A percentile compares a stretch with the other conserved stretches of the same genome.
Conservation (phyloP, 2,888 invertebrate species). For the Lathronympha strigana region DNA sequence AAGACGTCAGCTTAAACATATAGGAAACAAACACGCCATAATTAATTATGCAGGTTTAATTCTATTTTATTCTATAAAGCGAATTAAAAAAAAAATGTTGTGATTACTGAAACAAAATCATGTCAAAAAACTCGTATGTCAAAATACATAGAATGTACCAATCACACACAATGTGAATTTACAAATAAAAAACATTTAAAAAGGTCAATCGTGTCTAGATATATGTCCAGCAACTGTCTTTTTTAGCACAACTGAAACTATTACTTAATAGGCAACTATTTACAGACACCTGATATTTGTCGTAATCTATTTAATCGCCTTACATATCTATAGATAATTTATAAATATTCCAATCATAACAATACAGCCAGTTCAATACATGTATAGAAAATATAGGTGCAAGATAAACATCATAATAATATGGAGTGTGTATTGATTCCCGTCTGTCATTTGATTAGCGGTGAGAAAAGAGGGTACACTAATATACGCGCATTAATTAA, state of each 20-base stretch:
- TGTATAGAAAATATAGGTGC: conserved; percentile 37
- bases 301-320: conserved; percentile 43
- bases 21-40: too few relatives aligned
- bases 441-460: conserved; percentile 37
- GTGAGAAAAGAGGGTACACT: conserved; percentile 38
- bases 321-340: conserved; percentile 43
- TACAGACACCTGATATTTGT: conserved; percentile 4
- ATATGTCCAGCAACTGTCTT: not conserved
- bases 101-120: too few relatives aligned
- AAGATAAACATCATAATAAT: conserved; percentile 45
- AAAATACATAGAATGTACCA: too few relatives aligned
- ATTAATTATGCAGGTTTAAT: too few relatives aligned
- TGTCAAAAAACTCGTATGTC: too few relatives aligned
- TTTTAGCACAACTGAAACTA: not conserved
- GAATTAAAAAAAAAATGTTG: too few relatives aligned
- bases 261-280: conserved; percentile 3
- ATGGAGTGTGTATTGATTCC: conserved; percentile 46
- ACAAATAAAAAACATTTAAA: not conserved
- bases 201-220: not conserved
- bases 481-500: conserved; percentile 16
- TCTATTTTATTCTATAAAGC: too few relatives aligned
- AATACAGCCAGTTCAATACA: conserved; percentile 34
- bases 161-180: not conserved
- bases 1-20: too few relatives aligned
- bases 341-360: conserved; percentile 53